Base-by-base conservation (phyloP, 2,888 invertebrate species). In the Agelastica alni region DNA sequence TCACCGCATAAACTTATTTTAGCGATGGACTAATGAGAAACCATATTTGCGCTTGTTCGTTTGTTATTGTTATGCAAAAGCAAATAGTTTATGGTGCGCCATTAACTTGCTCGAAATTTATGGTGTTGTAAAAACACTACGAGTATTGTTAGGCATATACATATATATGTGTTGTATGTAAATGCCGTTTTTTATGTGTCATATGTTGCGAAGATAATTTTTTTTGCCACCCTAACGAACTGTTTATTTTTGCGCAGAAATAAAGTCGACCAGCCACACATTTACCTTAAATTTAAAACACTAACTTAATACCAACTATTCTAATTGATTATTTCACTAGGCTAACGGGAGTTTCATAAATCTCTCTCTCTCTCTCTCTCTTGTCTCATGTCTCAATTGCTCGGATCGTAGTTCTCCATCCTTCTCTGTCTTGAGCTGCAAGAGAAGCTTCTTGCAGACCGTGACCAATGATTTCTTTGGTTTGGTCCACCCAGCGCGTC, bases 41-140 rank as follows among this genome's bases (percentile, higher is more conserved):
- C 55, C 46, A 56, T 53, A 53, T 59, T 56, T 56, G 60, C 53
- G 55, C 53, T 56, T 54, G 37, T 58, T 37, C 55, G 52, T 58
- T 56, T 51, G 58, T 60, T 60, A 58, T 60, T 56, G 56, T 60
- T 58, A 58, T 60, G 60, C 58, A 56, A 58, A 39, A 60, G 51
- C 60, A 55, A 55, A 60, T 60, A 58, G 56, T 60, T 60, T 60
- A 60, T 54, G 56, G 52, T 46, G 31, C 42, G 37, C 60, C 60
- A 58, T 58, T 49, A 60, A 60, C 48, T 53, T 55, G 52, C 31
- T 37, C 28, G 37, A 32, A 56, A 60, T 60, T 56, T 60, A 60
- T 58, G 51, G 51, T 22, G 58, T 42, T 49, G 53, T 58, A 49
- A 56, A 60, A 56, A 48, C 53, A 56, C 53, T 51, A 52, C 53